These are phyloP conservation scores for Parazoanthus swiftii DNA, from an alignment of 92 coral and sea anemone species.

Conservation along the genomic window DNA sequence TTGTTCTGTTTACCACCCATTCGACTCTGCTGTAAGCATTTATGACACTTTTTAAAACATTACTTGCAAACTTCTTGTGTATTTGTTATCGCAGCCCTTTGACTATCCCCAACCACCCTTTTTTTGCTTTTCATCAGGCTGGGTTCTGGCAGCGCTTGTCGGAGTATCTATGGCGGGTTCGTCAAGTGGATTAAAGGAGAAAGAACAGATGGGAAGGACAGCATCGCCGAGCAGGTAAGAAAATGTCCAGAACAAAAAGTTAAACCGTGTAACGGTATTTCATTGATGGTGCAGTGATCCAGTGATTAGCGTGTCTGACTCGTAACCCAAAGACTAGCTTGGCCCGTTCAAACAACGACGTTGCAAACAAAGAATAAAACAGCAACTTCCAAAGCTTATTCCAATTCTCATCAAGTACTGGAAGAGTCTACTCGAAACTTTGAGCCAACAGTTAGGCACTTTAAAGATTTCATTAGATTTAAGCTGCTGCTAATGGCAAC, in stretches of 20 bases:
- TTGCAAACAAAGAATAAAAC: too few species aligned
- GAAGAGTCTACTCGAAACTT: too few species aligned
- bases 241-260: neutral
- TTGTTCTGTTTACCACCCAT: too few species aligned
- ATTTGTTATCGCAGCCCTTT: neutral
- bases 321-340: too few species aligned
- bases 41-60: slow-evolving; percentile 19
- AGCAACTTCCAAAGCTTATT: too few species aligned
- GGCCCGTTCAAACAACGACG: too few species aligned
- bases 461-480: too few species aligned
- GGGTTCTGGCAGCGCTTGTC: slow-evolving; percentile 98
- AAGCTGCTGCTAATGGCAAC: too few species aligned
- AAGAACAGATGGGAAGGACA: slow-evolving; percentile 78
- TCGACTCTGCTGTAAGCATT: neutral
- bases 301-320: neutral
- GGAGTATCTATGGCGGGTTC: slow-evolving; percentile 96
- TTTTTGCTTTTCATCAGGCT: slow-evolving; percentile 48
- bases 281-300: neutral
- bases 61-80: slow-evolving; percentile 4
- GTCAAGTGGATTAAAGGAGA: slow-evolving; percentile 88
- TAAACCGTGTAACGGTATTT: neutral
- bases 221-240: slow-evolving; percentile 85
- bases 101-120: neutral
- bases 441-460: too few species aligned
- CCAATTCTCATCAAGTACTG: too few species aligned